Evolutionary conservation across 2,113 vertebrate genomes (phyloP), one percentile per base, ranked within the genome.

Genomic region (Cynoglossus semilaevis): DNA sequence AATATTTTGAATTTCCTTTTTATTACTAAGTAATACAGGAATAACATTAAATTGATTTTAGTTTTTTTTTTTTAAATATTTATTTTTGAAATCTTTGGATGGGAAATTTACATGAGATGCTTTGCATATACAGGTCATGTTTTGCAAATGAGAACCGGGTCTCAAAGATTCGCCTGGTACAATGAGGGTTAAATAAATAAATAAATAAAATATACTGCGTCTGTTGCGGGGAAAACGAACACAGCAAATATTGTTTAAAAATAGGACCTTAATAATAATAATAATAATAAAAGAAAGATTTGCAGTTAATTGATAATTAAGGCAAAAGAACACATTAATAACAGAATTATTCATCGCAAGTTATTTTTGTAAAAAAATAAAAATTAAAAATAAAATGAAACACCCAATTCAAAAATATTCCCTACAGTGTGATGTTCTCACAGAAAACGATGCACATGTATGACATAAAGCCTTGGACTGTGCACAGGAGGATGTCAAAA

Each of bases 1-100:
- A 22, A 22, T n/a, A 55, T 12, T 29, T 56, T 29, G 41, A 69
- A 42, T 0, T 17, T 70, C 83, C 84, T 81, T 79, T 97, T 94
- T 96, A 95, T 94, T 98, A 93, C 88, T 84, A 90, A 91, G 88
- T 76, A 79, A 91, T 67, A 87, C 11, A 78, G 86, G 80, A 88
- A 85, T 90, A 90, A 92, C 76, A 87, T 84, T 86, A 90, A 90
- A 87, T 81, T 85, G 76, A 91, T 61, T 85, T 88, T 85, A 85
- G 84, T 38, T 41, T 12, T 38, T 41, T 12, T 41, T 41, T 12
- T 76, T 71, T 57, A 88, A 87, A 87, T 91, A 90, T 88, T 90
- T 89, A 85, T 88, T 90, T 81, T 85, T 80, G 85, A 89, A 92
- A 92, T 89, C 89, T 90, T 90, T 91, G 92, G 70, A 78, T 76